A percentile compares a stretch with the other conserved stretches of the same genome.
phyloP scores from a whole-genome alignment of 2,113 vertebrate species.

The Cyanistes caeruleus region DNA sequence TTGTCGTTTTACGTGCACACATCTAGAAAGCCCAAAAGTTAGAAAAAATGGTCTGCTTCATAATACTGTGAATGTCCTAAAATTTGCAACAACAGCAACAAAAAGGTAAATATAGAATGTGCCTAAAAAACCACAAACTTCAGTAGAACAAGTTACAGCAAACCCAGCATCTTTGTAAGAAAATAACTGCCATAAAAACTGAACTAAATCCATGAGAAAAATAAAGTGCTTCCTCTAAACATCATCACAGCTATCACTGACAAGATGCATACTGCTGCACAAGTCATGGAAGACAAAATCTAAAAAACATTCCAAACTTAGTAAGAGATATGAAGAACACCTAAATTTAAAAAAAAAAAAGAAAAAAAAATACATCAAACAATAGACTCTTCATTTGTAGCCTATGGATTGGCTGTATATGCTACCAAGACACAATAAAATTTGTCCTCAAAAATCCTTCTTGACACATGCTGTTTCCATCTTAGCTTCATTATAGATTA shows the following conservation, averaged over 20 bases:
- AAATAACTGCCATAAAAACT: background rate
- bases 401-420: background rate
- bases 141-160: background rate
- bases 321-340: background rate
- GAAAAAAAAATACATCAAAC: background rate
- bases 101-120: background rate
- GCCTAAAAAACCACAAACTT: background rate
- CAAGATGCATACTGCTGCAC: background rate
- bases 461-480: background rate
- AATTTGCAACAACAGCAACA: background rate
- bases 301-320: background rate
- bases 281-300: background rate
- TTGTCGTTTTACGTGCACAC: background rate
- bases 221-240: background rate
- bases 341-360: background rate
- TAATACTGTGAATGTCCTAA: background rate
- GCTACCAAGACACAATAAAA: background rate
- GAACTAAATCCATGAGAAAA: background rate
- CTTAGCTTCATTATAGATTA: background rate
- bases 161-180: background rate
- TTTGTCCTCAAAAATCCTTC: background rate
- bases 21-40: background rate
- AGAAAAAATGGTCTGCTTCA: background rate
- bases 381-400: background rate
- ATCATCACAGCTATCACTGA: background rate